Percentiles rank a stretch among this genome's conserved stretches.
phyloP scores from a whole-genome alignment of 1,140 invertebrate genomes.

The Aphaenogaster rudis region DNA sequence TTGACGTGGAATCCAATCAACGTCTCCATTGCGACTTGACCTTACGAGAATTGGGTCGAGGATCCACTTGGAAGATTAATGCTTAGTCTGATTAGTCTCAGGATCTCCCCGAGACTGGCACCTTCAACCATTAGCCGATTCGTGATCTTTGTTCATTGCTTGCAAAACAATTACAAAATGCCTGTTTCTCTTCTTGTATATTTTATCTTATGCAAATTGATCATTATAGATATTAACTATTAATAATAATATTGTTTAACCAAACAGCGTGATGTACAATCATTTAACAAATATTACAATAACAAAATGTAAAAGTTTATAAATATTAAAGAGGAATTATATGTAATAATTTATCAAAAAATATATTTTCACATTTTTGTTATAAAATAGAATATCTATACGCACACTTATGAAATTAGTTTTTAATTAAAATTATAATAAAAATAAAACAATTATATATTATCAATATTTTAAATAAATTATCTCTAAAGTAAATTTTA shows the following conservation, averaged over 20 bases:
- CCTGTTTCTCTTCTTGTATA: conserved; percentile 44
- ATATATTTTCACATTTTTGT: not conserved
- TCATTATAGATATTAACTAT: conserved; percentile 69
- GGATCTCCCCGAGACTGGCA: conserved; percentile 78
- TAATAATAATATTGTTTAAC: not conserved
- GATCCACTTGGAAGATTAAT: conserved; percentile 85
- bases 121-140: conserved; percentile 79
- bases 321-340: not conserved
- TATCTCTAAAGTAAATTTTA: not conserved
- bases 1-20: conserved; percentile 83
- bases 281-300: not conserved
- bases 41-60: conserved; percentile 85
- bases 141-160: conserved; percentile 78
- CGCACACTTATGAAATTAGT: not conserved
- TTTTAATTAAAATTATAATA: conserved; percentile 10
- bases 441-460: not conserved
- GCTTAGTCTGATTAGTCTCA: conserved; percentile 85
- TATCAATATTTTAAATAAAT: not conserved
- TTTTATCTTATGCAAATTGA: conserved; percentile 64
- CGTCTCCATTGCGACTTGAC: conserved; percentile 82
- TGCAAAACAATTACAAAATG: conserved; percentile 71
- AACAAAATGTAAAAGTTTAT: not conserved
- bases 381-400: not conserved
- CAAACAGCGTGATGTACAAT: not conserved
- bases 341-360: not conserved